These are phyloP conservation scores for Glossophaga mutica DNA, from an alignment of 2,797 vertebrate genomes.

Conservation along the genomic window DNA sequence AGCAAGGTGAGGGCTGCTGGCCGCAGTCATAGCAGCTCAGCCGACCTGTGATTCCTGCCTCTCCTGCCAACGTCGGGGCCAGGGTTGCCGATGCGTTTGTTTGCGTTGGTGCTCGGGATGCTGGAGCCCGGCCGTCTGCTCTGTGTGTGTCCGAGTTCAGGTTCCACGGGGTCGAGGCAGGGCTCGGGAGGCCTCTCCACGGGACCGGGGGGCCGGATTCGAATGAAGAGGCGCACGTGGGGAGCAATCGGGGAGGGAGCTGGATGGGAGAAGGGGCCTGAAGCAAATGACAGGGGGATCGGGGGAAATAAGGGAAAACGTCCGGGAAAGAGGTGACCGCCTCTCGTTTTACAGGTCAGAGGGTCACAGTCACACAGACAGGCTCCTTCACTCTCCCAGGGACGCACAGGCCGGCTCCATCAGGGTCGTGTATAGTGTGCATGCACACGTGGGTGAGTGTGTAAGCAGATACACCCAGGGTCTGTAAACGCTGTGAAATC, in stretches of 20 bases:
- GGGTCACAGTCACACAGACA: constrained; percentile 78
- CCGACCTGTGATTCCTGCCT: constrained; percentile 74
- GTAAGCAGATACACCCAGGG: background rate
- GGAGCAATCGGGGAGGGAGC: constrained; percentile 76
- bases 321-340: constrained; percentile 15
- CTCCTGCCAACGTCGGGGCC: constrained; percentile 70
- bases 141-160: constrained; percentile 66
- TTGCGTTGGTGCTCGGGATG: constrained; percentile 72
- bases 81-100: constrained; percentile 67
- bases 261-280: constrained; percentile 77
- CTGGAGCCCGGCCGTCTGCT: constrained; percentile 67
- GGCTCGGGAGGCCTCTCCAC: constrained; percentile 72
- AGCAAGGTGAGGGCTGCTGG: constrained; percentile 71
- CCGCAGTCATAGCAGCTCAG: constrained; percentile 76
- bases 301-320: constrained; percentile 69
- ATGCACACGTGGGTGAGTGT: background rate
- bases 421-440: background rate
- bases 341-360: constrained; percentile 74
- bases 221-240: constrained; percentile 83
- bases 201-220: constrained; percentile 76
- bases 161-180: constrained; percentile 72
- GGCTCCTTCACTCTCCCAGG: constrained; percentile 72
- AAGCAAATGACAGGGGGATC: constrained; percentile 77
- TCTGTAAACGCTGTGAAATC: background rate
- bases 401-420: background rate